Evolutionary conservation across 2,113 vertebrate genomes (phyloP).

Genomic region (Oophaga pumilio): DNA sequence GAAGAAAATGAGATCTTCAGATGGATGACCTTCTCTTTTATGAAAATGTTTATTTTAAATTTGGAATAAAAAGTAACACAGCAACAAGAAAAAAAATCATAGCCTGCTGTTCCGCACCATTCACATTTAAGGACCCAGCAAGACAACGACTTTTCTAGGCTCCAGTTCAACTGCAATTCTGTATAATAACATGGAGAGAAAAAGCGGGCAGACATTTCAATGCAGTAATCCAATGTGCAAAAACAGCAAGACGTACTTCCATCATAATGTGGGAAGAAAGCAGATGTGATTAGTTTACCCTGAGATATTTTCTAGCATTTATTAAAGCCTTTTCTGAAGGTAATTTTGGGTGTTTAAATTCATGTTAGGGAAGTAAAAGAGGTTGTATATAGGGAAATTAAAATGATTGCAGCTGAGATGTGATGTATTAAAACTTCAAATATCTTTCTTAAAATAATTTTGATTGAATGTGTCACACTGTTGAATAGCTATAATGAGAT

Average conservation of each 20-base stretch:
- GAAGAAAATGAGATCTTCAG: slow-evolving; percentile 20
- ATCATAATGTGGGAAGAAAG: slow-evolving; percentile 39
- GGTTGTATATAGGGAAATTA: background rate
- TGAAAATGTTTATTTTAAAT: slow-evolving; percentile 45
- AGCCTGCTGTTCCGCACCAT: slow-evolving; percentile 1
- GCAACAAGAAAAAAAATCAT: slow-evolving; percentile 8
- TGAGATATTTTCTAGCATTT: slow-evolving; percentile 3
- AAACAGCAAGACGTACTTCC: slow-evolving; percentile 36
- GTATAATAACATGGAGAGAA: slow-evolving; percentile 39
- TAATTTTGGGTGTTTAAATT: background rate
- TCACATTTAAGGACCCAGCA: slow-evolving; percentile 36
- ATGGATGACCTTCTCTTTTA: slow-evolving; percentile 35
- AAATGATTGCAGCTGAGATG: background rate
- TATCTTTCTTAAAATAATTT: background rate
- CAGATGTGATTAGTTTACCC: slow-evolving; percentile 39
- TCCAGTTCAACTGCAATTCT: slow-evolving; percentile 38
- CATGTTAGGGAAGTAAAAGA: background rate
- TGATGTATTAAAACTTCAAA: background rate
- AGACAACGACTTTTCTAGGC: slow-evolving; percentile 16
- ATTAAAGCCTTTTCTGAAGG: background rate
- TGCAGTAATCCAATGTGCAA: slow-evolving; percentile 42
- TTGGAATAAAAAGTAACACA: slow-evolving; percentile 36
- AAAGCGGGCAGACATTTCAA: slow-evolving; percentile 29
- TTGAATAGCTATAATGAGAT: too few species aligned
- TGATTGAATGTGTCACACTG: background rate